These are phyloP conservation scores for Mohoua ochrocephala DNA, from an alignment of 2,113 vertebrate species.

Conservation along the genomic window DNA sequence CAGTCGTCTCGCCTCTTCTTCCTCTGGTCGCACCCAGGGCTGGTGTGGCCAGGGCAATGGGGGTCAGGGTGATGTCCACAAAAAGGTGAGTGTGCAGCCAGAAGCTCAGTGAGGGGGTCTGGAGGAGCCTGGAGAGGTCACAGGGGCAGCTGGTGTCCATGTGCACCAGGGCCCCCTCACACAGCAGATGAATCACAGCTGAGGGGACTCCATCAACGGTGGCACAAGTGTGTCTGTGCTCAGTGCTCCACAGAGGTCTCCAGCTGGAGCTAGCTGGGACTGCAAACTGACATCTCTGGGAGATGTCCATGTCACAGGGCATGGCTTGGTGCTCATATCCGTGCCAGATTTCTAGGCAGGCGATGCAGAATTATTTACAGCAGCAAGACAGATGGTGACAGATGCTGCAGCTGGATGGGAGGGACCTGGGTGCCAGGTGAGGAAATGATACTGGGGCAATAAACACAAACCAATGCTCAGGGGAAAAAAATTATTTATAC, in stretches of 20 bases:
- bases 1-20: not conserved
- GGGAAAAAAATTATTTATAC: not conserved
- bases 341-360: not conserved
- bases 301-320: not conserved
- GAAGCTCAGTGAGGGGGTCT: not conserved
- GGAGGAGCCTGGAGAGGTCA: not conserved
- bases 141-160: not conserved
- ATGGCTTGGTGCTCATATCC: not conserved
- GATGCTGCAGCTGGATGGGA: not conserved
- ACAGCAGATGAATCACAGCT: not conserved
- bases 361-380: not conserved
- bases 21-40: not conserved
- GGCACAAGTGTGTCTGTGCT: not conserved
- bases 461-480: not conserved
- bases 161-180: not conserved
- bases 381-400: not conserved
- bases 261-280: not conserved
- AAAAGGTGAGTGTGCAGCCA: not conserved
- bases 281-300: not conserved
- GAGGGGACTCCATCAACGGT: not conserved
- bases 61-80: no score
- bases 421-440: not conserved
- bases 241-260: not conserved
- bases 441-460: not conserved
- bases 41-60: not conserved